These are phyloP conservation scores for Lottia gigantea DNA, from an alignment of 2,888 invertebrate species.

Conservation along the genomic window DNA sequence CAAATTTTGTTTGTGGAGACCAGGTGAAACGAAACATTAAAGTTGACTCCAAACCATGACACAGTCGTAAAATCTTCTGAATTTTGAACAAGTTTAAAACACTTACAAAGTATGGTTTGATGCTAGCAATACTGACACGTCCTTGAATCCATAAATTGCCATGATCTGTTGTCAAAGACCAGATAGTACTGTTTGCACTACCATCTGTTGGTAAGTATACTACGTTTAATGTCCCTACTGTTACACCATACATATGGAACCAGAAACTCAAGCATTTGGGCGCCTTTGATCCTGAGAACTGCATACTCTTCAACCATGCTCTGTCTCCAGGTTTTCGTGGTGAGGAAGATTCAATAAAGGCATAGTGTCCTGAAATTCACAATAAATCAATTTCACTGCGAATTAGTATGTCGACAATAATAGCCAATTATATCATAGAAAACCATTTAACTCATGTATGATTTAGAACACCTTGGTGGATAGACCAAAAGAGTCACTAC, in stretches of 20 bases:
- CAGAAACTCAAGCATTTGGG: conserved; percentile 57
- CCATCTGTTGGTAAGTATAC: conserved; percentile 32
- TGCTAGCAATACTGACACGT: conserved; percentile 40
- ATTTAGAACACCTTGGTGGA: no score
- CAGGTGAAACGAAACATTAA: no score
- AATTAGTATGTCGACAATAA: no score
- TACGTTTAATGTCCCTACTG: conserved; percentile 47
- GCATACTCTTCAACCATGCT: conserved; percentile 39
- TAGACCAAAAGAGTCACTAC: no score
- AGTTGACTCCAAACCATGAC: no score
- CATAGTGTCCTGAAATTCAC: conserved; percentile 67
- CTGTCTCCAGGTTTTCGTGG: conserved; percentile 71
- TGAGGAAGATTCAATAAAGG: conserved; percentile 73
- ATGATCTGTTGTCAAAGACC: conserved; percentile 45
- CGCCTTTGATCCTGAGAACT: conserved; percentile 36
- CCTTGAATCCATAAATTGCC: conserved; percentile 47
- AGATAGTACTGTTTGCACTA: conserved; percentile 37
- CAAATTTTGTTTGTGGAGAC: no score
- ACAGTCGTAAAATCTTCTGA: no score
- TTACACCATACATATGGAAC: conserved; percentile 57
- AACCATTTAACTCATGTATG: no score
- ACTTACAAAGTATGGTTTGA: conserved; percentile 48
- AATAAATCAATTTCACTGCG: no score
- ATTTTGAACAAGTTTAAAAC: neutral
- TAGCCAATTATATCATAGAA: no score